Percentiles rank a stretch among this genome's conserved stretches.
Conservation (phyloP, 2,797 vertebrate species). For the Gastrophryne carolinensis region DNA sequence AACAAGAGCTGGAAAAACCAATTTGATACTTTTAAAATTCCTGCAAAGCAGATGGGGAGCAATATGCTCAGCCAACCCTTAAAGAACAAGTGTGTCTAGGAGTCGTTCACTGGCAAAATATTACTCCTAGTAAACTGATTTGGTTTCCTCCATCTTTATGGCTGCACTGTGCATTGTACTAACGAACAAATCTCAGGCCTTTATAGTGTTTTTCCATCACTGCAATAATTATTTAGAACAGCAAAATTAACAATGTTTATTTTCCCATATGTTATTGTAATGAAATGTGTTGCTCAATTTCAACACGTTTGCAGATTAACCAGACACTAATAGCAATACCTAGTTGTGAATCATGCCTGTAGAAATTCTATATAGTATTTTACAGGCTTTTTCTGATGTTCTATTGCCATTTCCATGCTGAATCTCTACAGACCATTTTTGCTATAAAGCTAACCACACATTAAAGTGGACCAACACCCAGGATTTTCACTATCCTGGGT, state of each 20-base stretch:
- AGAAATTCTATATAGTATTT: not conserved
- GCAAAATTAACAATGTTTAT: not conserved
- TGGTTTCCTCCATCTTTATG: not conserved
- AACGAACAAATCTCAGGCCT: not conserved
- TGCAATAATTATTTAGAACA: not conserved
- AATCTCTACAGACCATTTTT: no score
- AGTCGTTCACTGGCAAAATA: not conserved
- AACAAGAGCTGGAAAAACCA: slow-evolving; percentile 57
- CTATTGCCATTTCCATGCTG: no score
- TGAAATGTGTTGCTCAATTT: not conserved
- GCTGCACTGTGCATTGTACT: not conserved
- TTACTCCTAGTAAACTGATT: not conserved
- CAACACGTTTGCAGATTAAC: not conserved
- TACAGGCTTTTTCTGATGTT: not conserved
- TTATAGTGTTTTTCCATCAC: not conserved
- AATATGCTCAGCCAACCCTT: slow-evolving; percentile 39
- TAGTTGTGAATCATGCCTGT: not conserved
- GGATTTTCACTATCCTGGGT: no score
- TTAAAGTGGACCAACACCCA: no score
- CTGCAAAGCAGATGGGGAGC: slow-evolving; percentile 57
- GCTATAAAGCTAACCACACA: no score
- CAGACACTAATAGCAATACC: not conserved
- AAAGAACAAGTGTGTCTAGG: slow-evolving; percentile 14
- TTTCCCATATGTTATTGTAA: not conserved
- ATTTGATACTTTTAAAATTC: slow-evolving; percentile 54